Evolutionary conservation across 2,888 invertebrate species (phyloP).

Genomic region (Exephanes ischioxanthus): DNA sequence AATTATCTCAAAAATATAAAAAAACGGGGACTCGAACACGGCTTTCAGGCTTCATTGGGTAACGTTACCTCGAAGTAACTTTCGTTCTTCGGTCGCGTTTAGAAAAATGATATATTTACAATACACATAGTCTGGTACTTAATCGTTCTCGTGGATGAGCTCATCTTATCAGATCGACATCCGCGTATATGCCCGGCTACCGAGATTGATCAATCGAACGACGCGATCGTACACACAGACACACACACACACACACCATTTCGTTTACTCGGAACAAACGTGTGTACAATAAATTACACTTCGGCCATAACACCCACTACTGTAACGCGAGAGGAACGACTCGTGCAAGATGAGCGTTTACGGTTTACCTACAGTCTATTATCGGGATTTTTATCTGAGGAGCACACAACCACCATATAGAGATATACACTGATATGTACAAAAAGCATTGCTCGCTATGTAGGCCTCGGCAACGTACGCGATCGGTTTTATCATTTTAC

Average conservation of each 20-base stretch:
- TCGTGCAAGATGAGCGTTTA: slow-evolving; percentile 35
- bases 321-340: not conserved
- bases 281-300: slow-evolving; percentile 29
- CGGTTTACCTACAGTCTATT: slow-evolving; percentile 37
- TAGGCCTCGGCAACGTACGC: not conserved
- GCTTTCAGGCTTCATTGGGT: not conserved
- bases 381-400: slow-evolving; percentile 39
- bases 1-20: not conserved
- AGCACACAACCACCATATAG: slow-evolving; percentile 3
- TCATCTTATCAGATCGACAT: slow-evolving; percentile 54
- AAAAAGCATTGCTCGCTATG: not conserved
- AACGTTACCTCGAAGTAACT: not conserved
- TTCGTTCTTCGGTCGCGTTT: not conserved
- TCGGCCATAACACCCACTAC: not conserved
- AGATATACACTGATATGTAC: not conserved
- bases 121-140: slow-evolving; percentile 29
- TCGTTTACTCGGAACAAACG: slow-evolving; percentile 58
- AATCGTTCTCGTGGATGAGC: slow-evolving; percentile 47
- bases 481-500: slow-evolving; percentile 6
- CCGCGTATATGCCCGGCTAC: slow-evolving; percentile 41
- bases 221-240: slow-evolving; percentile 18
- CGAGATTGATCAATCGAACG: slow-evolving; percentile 51
- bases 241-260: slow-evolving; percentile 25
- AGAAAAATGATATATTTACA: slow-evolving; percentile 30
- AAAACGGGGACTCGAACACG: not conserved